Conservation (phyloP, 2,113 vertebrate species). For the Cavia aperea region DNA sequence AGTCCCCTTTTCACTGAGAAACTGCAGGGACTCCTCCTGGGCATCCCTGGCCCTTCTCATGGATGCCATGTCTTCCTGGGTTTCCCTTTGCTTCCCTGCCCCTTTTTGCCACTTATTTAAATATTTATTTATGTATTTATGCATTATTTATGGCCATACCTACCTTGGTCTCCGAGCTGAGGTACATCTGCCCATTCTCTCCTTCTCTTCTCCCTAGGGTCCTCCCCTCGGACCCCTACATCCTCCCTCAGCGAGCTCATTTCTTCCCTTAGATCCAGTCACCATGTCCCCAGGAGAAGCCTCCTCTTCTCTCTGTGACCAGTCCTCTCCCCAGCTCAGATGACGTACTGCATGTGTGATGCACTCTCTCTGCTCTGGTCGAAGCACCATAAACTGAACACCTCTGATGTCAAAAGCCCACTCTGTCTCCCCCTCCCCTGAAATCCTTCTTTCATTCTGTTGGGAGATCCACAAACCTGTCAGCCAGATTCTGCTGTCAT, state of each 20-base stretch:
- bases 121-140: constrained; percentile 63
- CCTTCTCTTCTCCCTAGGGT: not conserved
- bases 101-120: constrained; percentile 31
- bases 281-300: not conserved
- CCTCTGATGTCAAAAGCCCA: not conserved
- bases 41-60: not conserved
- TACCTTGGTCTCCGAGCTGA: not conserved
- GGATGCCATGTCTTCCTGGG: not conserved
- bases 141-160: constrained; percentile 57
- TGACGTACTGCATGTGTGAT: rapidly evolving
- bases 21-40: not conserved
- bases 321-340: not conserved
- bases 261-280: not conserved
- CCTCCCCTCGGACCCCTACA: rapidly evolving
- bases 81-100: not conserved
- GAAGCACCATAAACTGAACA: not conserved
- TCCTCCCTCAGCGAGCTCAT: not conserved
- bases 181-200: not conserved
- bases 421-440: not conserved
- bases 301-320: not conserved
- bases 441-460: not conserved
- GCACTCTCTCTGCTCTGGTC: not conserved
- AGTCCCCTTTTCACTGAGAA: not conserved
- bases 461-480: not conserved
- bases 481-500: not conserved